Conservation (phyloP, 2,113 vertebrate genomes). For the Bambusicola thoracicus region DNA sequence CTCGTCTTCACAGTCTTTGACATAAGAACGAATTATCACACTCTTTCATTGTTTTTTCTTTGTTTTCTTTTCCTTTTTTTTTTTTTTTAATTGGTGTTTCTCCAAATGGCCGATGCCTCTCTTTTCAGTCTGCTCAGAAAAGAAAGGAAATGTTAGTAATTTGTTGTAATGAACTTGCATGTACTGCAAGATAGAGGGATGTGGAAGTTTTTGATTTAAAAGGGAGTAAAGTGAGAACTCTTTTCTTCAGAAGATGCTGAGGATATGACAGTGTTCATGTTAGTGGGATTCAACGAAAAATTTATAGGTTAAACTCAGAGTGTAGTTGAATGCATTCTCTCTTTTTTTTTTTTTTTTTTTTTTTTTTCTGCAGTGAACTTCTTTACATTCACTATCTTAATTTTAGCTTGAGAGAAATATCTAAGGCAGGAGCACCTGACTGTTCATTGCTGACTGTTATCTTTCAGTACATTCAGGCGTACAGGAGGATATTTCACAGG, state of each 20-base stretch:
- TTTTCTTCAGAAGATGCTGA: background rate
- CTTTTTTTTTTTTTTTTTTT: background rate
- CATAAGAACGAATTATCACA: conserved; percentile 62
- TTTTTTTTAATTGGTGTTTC: conserved; percentile 2
- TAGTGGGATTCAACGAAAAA: background rate
- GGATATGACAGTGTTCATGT: background rate
- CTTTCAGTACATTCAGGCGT: background rate
- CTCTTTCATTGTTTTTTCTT: background rate
- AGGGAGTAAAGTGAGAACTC: background rate
- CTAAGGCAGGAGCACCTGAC: background rate
- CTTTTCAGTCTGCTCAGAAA: conserved; percentile 24
- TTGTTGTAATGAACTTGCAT: background rate
- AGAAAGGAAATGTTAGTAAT: background rate
- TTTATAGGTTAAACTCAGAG: background rate
- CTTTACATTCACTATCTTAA: background rate
- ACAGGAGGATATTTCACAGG: background rate
- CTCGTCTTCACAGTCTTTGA: conserved; percentile 40
- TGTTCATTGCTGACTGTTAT: background rate
- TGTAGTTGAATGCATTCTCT: background rate
- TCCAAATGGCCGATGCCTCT: background rate
- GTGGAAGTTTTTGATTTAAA: background rate
- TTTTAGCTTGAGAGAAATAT: background rate
- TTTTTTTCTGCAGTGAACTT: background rate
- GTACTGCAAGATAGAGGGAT: background rate
- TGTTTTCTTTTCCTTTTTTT: background rate